Conservation (phyloP, 1,140 invertebrate genomes). For the Nymphalis io region DNA sequence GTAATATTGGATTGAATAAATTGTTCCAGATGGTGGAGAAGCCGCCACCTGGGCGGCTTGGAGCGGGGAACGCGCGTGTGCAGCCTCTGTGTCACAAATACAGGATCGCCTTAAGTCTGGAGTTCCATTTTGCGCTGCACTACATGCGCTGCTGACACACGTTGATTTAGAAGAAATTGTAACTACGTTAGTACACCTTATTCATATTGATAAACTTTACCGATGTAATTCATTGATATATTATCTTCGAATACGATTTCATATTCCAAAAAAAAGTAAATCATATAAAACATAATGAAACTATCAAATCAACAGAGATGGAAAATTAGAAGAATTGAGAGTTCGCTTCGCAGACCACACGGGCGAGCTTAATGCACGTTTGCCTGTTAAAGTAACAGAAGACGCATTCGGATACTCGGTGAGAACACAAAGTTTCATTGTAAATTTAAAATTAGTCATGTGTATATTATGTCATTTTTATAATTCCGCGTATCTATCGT, state of each 20-base stretch:
- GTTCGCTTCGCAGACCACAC: slow-evolving; percentile 69
- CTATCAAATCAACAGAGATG: slow-evolving; percentile 16
- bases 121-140: slow-evolving; percentile 61
- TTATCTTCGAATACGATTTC: no score
- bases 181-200: slow-evolving; percentile 1
- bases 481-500: no score
- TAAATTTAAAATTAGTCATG: no score
- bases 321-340: slow-evolving; percentile 52
- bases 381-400: slow-evolving; percentile 60
- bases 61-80: slow-evolving; percentile 60
- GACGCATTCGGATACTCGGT: slow-evolving; percentile 59
- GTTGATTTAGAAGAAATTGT: slow-evolving; percentile 59
- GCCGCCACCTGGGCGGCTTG: slow-evolving; percentile 69
- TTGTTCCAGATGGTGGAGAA: slow-evolving; percentile 45
- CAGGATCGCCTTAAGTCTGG: slow-evolving; percentile 52
- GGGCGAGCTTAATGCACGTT: slow-evolving; percentile 59
- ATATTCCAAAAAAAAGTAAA: no score
- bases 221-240: no score
- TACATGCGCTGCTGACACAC: slow-evolving; percentile 64
- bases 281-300: no score
- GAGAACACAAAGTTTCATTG: slow-evolving; percentile 33
- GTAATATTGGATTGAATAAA: neutral
- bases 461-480: no score
- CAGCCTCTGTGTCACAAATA: slow-evolving; percentile 60
- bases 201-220: neutral